A percentile compares a stretch with the other conserved stretches of the same genome.
Evolutionary conservation across 2,113 vertebrate genomes (phyloP).

Genomic region (Cygnus buccinator): DNA sequence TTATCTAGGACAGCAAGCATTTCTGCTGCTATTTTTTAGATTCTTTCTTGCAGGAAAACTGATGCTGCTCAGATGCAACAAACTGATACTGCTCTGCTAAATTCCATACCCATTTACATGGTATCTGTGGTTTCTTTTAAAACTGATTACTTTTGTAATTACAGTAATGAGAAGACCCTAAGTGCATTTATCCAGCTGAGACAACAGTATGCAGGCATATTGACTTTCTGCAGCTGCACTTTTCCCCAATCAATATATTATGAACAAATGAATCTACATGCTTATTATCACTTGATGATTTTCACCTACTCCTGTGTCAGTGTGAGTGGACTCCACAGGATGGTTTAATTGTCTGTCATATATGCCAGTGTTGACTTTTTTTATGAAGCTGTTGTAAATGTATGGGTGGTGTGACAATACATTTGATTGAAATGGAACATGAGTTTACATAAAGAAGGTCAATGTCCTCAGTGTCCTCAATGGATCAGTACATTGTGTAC

Average conservation of each 20-base stretch:
- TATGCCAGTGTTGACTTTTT: not conserved
- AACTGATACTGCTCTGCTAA: not conserved
- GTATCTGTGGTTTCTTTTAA: not conserved
- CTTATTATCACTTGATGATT: conserved; percentile 17
- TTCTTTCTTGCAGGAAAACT: not conserved
- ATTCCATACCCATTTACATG: not conserved
- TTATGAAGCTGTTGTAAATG: not conserved
- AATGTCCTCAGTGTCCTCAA: not conserved
- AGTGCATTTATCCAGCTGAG: not conserved
- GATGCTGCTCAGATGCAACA: not conserved
- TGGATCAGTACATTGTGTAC: not conserved
- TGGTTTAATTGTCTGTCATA: not conserved
- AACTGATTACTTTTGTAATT: not conserved
- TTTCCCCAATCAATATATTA: not conserved
- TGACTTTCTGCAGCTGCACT: not conserved
- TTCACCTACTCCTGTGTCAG: not conserved
- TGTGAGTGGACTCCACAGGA: not conserved
- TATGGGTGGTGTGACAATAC: not conserved
- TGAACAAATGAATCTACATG: not conserved
- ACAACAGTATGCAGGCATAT: not conserved
- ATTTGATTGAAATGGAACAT: not conserved
- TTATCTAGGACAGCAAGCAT: not conserved
- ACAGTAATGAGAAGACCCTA: not conserved
- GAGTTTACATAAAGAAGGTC: not conserved
- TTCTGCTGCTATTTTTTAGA: not conserved